A percentile compares a stretch with the other conserved stretches of the same genome.
phyloP scores from a whole-genome alignment of 2,888 invertebrate genomes.

The Epinotia demarniana region DNA sequence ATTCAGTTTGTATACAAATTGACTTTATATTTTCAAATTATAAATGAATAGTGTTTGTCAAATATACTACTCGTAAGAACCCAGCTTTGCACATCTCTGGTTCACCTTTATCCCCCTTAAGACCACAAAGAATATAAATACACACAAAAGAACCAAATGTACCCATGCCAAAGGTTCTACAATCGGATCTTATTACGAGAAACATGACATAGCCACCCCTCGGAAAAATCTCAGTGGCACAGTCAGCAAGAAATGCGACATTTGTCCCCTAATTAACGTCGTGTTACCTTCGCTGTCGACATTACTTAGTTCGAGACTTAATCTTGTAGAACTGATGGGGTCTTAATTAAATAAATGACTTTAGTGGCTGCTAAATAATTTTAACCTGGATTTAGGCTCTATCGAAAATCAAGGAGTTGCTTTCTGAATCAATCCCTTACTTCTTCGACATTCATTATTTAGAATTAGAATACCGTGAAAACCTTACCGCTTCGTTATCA shows the following conservation, averaged over 20 bases:
- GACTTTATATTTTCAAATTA: no score
- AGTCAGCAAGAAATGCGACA: constrained; percentile 27
- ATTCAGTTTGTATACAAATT: no score
- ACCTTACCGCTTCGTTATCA: no score
- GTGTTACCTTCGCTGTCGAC: constrained; percentile 8
- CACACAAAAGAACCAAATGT: neutral
- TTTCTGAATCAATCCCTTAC: neutral
- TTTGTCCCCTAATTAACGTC: constrained; percentile 26
- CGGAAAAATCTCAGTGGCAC: constrained; percentile 22
- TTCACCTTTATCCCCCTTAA: neutral
- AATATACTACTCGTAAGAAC: no score
- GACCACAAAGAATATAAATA: neutral
- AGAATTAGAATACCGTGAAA: no score
- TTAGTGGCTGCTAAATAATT: constrained; percentile 7
- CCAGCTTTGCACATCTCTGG: no score
- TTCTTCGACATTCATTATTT: no score
- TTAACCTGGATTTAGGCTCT: neutral
- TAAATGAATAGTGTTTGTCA: no score
- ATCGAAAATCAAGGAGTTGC: neutral
- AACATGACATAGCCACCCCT: neutral
- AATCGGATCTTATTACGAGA: constrained; percentile 5
- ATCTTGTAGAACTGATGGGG: constrained; percentile 23
- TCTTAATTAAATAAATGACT: constrained; percentile 25
- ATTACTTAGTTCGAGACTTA: neutral
- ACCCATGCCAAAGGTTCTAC: neutral